Evolutionary conservation across 2,888 invertebrate species (phyloP).

Genomic region (Cephonodes hylas): DNA sequence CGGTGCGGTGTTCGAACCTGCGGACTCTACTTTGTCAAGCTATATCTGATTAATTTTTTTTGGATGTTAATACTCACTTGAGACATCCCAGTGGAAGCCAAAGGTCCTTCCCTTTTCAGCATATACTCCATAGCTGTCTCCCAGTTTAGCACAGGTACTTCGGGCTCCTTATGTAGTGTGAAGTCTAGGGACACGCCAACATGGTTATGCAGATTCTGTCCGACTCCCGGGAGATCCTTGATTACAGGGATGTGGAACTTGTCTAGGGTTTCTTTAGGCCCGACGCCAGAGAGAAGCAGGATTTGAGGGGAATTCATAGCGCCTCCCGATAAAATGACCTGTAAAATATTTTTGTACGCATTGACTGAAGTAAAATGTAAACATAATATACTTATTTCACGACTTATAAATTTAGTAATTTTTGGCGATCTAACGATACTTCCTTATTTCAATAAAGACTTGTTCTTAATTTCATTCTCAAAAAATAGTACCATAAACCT

Average conservation of each 20-base stretch:
- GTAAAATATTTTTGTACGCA: constrained; percentile 16
- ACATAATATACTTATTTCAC: not conserved
- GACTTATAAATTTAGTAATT: not conserved
- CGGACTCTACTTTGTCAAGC: too few relatives aligned
- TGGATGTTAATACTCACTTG: constrained; percentile 66
- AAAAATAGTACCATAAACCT: too few relatives aligned
- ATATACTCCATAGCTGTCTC: constrained; percentile 83
- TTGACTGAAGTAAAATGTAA: not conserved
- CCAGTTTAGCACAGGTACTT: constrained; percentile 82
- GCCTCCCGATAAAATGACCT: constrained; percentile 83
- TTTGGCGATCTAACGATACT: too few relatives aligned
- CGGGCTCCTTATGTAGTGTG: constrained; percentile 72
- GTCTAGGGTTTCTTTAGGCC: constrained; percentile 81
- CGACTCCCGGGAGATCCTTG: constrained; percentile 84
- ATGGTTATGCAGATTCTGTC: constrained; percentile 86
- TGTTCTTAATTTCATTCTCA: too few relatives aligned
- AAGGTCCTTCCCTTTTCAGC: constrained; percentile 80
- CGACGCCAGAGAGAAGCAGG: constrained; percentile 84
- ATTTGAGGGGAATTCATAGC: constrained; percentile 85
- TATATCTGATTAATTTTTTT: not conserved
- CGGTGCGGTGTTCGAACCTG: too few relatives aligned
- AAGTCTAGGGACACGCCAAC: constrained; percentile 83
- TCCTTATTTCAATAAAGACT: too few relatives aligned
- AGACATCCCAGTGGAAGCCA: constrained; percentile 84
- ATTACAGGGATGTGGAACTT: constrained; percentile 81